Conservation (phyloP, 1,140 invertebrate genomes). For the Sminthurides bifidus region DNA sequence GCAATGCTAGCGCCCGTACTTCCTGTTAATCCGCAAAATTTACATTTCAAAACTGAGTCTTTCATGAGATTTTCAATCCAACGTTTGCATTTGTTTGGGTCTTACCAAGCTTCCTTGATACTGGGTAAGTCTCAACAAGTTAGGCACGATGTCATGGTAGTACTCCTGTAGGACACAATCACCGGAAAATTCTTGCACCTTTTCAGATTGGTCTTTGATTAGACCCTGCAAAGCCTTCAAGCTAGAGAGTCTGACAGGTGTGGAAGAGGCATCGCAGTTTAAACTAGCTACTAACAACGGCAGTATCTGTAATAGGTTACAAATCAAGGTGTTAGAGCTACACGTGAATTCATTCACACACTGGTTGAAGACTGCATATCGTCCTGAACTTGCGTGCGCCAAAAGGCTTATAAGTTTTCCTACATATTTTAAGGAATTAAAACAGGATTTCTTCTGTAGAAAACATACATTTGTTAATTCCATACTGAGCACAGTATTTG, state of each 20-base stretch:
- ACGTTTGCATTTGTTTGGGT: no score
- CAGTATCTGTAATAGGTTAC: constrained; percentile 44
- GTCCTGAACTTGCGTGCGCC: no score
- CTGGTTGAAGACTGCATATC: no score
- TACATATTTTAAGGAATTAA: no score
- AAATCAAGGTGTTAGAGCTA: constrained; percentile 20
- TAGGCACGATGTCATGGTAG: constrained; percentile 51
- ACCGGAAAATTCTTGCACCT: neutral
- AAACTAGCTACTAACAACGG: constrained; percentile 54
- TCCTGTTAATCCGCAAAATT: no score
- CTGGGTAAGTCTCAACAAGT: constrained; percentile 46
- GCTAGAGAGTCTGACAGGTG: constrained; percentile 46
- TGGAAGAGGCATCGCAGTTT: constrained; percentile 40
- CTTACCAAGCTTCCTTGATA: constrained; percentile 53
- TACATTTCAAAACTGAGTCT: no score
- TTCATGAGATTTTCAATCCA: constrained; percentile 10
- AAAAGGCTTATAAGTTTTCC: no score
- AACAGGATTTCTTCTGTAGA: no score
- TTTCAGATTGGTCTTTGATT: constrained; percentile 8
- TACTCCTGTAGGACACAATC: constrained; percentile 37
- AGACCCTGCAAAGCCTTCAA: constrained; percentile 46
- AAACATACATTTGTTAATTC: constrained; percentile 24
- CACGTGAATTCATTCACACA: no score
- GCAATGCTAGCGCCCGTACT: constrained; percentile 52
- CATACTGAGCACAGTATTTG: constrained; percentile 19